Evolutionary conservation across 1,140 invertebrate species (phyloP).

Genomic region (Bathynomus jamesi): DNA sequence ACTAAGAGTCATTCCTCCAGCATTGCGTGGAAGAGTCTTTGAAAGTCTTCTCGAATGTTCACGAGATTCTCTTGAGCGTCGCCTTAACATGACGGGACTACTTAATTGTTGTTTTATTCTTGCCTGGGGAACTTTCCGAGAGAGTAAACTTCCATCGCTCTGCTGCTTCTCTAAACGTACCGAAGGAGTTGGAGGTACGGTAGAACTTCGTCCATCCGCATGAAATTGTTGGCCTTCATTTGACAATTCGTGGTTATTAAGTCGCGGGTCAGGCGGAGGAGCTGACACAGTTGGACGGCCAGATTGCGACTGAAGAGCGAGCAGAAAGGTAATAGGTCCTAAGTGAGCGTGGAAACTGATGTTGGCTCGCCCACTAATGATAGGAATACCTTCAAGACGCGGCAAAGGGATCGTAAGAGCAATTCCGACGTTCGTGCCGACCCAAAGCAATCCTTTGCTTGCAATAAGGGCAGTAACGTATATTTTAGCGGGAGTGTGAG

Average conservation of each 20-base stretch:
- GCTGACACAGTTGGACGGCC: slow-evolving; percentile 17
- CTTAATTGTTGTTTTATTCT: slow-evolving; percentile 47
- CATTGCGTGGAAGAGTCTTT: slow-evolving; percentile 66
- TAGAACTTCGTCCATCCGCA: slow-evolving; percentile 1
- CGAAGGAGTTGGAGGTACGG: slow-evolving; percentile 8
- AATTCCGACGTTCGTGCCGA: slow-evolving; percentile 90
- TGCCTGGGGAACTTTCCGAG: slow-evolving; percentile 43
- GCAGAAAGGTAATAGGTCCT: slow-evolving; percentile 77
- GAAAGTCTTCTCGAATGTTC: slow-evolving; percentile 48
- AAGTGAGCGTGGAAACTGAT: slow-evolving; percentile 87
- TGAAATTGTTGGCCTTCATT: not conserved
- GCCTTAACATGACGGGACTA: slow-evolving; percentile 60
- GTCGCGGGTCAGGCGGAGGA: not conserved
- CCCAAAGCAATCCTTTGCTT: slow-evolving; percentile 75
- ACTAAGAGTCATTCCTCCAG: slow-evolving; percentile 41
- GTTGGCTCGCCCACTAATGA: slow-evolving; percentile 80
- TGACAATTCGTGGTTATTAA: not conserved
- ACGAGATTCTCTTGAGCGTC: slow-evolving; percentile 51
- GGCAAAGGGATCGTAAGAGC: slow-evolving; percentile 84
- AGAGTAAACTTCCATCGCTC: slow-evolving; percentile 50
- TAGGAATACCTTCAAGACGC: slow-evolving; percentile 83
- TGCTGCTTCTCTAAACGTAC: slow-evolving; percentile 50
- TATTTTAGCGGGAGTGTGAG: slow-evolving; percentile 18
- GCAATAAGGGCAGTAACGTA: slow-evolving; percentile 75
- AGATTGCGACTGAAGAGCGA: slow-evolving; percentile 52